Percentiles rank a stretch among this genome's conserved stretches.
Evolutionary conservation across 2,888 invertebrate genomes (phyloP).

Genomic region (Timandra comae): DNA sequence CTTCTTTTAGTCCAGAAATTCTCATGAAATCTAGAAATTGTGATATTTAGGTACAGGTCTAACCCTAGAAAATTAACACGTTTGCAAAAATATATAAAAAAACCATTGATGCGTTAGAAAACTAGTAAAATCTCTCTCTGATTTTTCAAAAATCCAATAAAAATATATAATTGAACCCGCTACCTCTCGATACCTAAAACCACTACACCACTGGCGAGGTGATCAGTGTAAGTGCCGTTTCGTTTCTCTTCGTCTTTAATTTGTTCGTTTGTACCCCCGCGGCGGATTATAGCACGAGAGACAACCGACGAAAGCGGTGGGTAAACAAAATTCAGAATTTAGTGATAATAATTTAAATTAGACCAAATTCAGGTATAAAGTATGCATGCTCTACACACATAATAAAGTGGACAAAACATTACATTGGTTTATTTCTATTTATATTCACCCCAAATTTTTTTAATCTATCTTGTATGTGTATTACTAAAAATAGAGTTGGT

Average conservation of each 20-base stretch:
- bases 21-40: background rate
- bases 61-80: no score
- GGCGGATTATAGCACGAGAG: constrained; percentile 17
- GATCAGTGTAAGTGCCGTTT: constrained; percentile 20
- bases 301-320: no score
- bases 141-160: background rate
- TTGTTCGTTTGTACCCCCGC: constrained; percentile 39
- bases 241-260: constrained; percentile 47
- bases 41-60: background rate
- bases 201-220: constrained; percentile 3
- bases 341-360: no score
- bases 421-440: no score
- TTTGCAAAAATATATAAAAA: no score
- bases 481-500: no score
- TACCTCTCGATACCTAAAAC: background rate
- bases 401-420: no score
- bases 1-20: background rate
- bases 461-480: no score
- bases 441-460: no score
- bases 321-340: background rate
- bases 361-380: no score
- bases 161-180: constrained; percentile 21
- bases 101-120: background rate
- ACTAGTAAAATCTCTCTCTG: background rate
- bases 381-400: no score